Percentiles rank a stretch among this genome's conserved stretches.
These are phyloP conservation scores for Pantala flavescens DNA, from an alignment of 1,140 invertebrate genomes.

Conservation along the genomic window DNA sequence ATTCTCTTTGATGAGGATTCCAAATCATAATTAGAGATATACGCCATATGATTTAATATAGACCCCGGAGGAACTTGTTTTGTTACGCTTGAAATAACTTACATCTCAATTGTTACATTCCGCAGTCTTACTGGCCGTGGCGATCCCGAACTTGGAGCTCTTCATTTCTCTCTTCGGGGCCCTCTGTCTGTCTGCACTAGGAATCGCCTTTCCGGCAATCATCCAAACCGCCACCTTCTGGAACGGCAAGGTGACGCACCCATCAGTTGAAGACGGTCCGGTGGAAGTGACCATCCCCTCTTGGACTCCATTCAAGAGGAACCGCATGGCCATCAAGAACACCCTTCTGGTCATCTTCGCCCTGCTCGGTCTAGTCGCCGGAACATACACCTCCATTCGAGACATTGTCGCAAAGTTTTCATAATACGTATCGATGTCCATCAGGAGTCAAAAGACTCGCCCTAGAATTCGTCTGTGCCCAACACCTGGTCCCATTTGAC, in stretches of 20 bases:
- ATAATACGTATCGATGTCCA: background rate
- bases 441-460: too few species aligned
- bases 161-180: constrained; percentile 87
- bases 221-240: constrained; percentile 60
- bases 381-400: constrained; percentile 54
- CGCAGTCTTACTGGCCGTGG: constrained; percentile 64
- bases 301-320: background rate
- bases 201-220: constrained; percentile 77
- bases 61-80: too few species aligned
- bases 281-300: background rate
- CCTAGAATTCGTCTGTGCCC: too few species aligned
- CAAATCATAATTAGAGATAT: too few species aligned
- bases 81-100: too few species aligned
- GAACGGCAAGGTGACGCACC: constrained; percentile 38
- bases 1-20: too few species aligned
- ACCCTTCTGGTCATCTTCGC: constrained; percentile 55
- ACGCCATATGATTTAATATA: too few species aligned
- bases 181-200: constrained; percentile 69
- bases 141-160: constrained; percentile 70
- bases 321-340: constrained; percentile 49
- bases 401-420: constrained; percentile 41
- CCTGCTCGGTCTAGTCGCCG: constrained; percentile 52
- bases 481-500: too few species aligned
- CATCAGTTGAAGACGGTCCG: background rate
- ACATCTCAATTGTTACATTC: too few species aligned